These are phyloP conservation scores for Opisthograptis luteolata DNA, from an alignment of 2,888 invertebrate genomes.

Conservation along the genomic window DNA sequence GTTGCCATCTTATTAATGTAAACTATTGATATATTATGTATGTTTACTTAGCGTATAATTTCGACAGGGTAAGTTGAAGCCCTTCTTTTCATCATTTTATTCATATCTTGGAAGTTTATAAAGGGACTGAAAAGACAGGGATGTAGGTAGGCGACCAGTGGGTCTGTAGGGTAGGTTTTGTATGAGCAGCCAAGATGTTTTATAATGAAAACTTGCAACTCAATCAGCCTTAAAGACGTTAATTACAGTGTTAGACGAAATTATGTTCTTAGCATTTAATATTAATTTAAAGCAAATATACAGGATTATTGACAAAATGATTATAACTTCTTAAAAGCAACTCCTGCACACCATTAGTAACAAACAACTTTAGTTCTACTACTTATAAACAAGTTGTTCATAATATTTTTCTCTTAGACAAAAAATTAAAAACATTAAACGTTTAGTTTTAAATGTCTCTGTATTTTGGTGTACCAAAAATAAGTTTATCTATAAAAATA, in stretches of 20 bases:
- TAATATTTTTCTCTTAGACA: too few relatives aligned
- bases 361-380: too few relatives aligned
- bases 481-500: too few relatives aligned
- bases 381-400: too few relatives aligned
- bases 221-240: slow-evolving; percentile 51
- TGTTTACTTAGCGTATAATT: slow-evolving; percentile 57
- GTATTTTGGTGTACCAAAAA: too few relatives aligned
- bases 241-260: slow-evolving; percentile 23
- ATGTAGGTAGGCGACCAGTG: slow-evolving; percentile 67
- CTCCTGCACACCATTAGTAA: too few relatives aligned
- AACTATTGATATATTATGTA: slow-evolving; percentile 45
- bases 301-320: too few relatives aligned
- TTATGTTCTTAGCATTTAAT: slow-evolving; percentile 24
- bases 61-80: slow-evolving; percentile 66
- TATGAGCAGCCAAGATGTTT: slow-evolving; percentile 71
- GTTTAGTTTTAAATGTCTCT: too few relatives aligned
- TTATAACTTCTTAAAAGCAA: neutral
- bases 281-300: too few relatives aligned
- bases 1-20: slow-evolving; percentile 65
- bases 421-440: too few relatives aligned
- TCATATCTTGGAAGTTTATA: slow-evolving; percentile 62
- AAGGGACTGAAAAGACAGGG: slow-evolving; percentile 80
- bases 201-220: slow-evolving; percentile 51
- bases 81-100: slow-evolving; percentile 60
- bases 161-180: slow-evolving; percentile 73